Evolutionary conservation across 2,797 vertebrate species (phyloP), one percentile per base, ranked within the genome.

Genomic region (Gymnocypris eckloni): DNA sequence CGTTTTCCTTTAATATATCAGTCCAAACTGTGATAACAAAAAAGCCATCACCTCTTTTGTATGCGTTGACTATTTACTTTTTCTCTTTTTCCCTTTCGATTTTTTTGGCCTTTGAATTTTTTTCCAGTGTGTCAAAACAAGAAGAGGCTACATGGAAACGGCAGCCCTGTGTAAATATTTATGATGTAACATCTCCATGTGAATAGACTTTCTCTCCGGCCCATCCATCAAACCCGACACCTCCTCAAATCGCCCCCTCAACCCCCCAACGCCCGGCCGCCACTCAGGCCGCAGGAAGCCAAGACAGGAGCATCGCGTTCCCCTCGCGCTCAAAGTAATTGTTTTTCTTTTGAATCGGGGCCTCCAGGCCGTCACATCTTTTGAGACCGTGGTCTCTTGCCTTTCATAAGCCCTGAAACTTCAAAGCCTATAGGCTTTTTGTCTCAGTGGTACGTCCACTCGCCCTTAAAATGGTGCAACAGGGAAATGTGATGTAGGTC

Each of bases 161-260:
- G 94, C 96, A 95, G 95, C 97, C 95, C 97, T 97, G 97, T 99
- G 98, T 99, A 98, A 98, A 99, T 99, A 97, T 96, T 94, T 93
- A 96, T 96, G 96, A 97, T 96, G 96, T 96, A 96, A 97, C 96
- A 97, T 95, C 95, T 96, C 94, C 94, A 95, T 95, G 96, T 96
- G 94, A 97, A 96, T 96, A 93, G 96, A 95, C 95, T 95, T 95
- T 95, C 91, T 93, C 94, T 92, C 88, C 92, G 94, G 95, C 95
- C 96, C 97, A 99, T 99, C 97, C 97, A 98, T 99, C 98, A 99
- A 96, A 94, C 93, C 91, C 59, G 95, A 93, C 94, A 96, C 95
- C 95, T 96, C 91, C 88, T 95, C 94, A 96, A 97, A 96, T 96
- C 95, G 95, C 95, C 94, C 95, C 95, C 95, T 95, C 94, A 94